These are phyloP conservation scores for Lacanobia oleracea DNA, from an alignment of 2,888 invertebrate genomes.

Conservation along the genomic window DNA sequence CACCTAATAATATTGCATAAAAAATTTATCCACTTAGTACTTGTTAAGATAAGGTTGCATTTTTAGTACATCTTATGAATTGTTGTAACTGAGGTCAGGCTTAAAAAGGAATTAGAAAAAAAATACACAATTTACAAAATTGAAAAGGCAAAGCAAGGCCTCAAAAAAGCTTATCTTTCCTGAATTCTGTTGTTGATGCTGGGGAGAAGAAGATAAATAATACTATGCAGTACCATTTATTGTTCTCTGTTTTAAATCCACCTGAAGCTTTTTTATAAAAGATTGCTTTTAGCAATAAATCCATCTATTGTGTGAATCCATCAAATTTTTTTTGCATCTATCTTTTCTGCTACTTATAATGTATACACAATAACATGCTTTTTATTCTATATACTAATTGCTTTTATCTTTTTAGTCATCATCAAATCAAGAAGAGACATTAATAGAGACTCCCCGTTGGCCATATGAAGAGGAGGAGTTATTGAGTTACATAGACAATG, in stretches of 20 bases:
- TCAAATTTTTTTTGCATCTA: too few relatives aligned
- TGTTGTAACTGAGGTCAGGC: neutral
- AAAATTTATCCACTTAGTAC: conserved; percentile 1
- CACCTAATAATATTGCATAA: neutral
- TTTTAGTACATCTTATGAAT: neutral
- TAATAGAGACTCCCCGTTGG: conserved; percentile 95
- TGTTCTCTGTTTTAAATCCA: too few relatives aligned
- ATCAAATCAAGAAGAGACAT: conserved; percentile 90
- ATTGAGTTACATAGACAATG: conserved; percentile 96
- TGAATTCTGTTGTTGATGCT: neutral
- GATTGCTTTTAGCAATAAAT: too few relatives aligned
- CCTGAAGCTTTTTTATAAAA: too few relatives aligned
- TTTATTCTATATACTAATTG: neutral
- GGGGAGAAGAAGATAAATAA: neutral
- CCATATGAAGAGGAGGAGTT: conserved; percentile 97
- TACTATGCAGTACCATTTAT: too few relatives aligned
- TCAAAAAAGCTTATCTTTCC: neutral
- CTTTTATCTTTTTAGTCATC: conserved; percentile 69
- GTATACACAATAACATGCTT: too few relatives aligned
- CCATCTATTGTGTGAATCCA: too few relatives aligned
- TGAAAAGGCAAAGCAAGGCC: too few relatives aligned
- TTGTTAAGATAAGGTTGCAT: conserved; percentile 1
- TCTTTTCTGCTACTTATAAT: too few relatives aligned
- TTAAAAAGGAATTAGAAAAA: neutral
- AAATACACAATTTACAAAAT: neutral